Base-by-base conservation (phyloP, 2,113 vertebrate genomes). In the Galemys pyrenaicus region DNA sequence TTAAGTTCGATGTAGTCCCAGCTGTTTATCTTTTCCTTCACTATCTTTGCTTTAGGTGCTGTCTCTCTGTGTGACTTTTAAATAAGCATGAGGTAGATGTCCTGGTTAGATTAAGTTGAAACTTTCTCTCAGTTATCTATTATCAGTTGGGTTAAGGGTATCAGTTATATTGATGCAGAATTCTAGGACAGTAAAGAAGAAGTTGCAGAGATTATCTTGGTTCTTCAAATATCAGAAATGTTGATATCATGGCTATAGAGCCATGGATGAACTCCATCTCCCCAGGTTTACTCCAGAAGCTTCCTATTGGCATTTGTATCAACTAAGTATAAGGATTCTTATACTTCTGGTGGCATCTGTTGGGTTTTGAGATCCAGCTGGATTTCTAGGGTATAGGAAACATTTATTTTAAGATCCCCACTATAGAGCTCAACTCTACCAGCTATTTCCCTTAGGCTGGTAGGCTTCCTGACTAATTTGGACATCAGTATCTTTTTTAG, bases 281-380 rank as follows among this genome's bases (percentile, higher is more conserved):
- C 60, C 71, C 77, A 91, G 71, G 77, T 83, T 98, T 98, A 99
- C 98, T 99, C 99, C 98, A 98, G 93, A 97, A 99, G 99, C 96
- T 98, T 99, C 96, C 99, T 99, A 97, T 99, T 99, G 94, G 98
- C 98, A 97, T 99, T 99, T 89, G 98, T 98, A 73, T 99, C 99
- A 70, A 99, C n/a, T n/a, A n/a, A n/a, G n/a, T n/a, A 99, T 94
- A 99, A 98, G 92, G 98, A 98, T 95, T 98, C 98, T 97, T 99
- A 98, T 95, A 99, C 98, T 96, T 99, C 99, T 96, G 99, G 99
- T 99, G 99, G 99, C 99, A 99, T 99, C 99, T 99, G 98, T 94
- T 99, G 99, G 87, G 99, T 99, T 97, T 99, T 99, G 67, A 99
- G 99, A 15, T 99, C 99, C 99, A 99, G 98, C 62, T 99, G 98